Evolutionary conservation across 2,888 invertebrate genomes (phyloP), one percentile per base, ranked within the genome.

Genomic region (Bombyx huttoni): DNA sequence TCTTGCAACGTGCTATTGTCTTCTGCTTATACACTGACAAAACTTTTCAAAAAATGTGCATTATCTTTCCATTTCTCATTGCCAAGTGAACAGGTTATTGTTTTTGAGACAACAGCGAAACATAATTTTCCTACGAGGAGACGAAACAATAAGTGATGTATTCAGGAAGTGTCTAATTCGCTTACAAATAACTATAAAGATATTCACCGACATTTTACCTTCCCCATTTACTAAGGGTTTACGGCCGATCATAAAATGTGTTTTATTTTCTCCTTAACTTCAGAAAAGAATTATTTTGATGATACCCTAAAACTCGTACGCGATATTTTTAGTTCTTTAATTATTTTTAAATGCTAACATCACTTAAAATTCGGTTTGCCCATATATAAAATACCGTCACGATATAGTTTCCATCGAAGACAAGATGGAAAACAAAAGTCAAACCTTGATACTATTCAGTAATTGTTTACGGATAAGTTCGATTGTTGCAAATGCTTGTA

Each of bases 1-100:
- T n/a, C n/a, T 53, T 51, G 47, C 49, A 34, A 48, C 48, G 13
- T 24, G 40, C 53, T 50, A 51, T 51, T 49, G 53, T 53, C 45
- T 50, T 33, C 14, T 12, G 34, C 45, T 1, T 33, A 52, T 47
- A 45, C 40, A 13, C 47, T 34, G 13, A 13, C 33, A 48, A 50
- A 13, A 45, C 34, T 50, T 52, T 48, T 45, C 45, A 47, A 50
- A 50, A 52, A 52, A 52, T 48, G 47, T 45, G 48, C 47, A 13
- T 52, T 52, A 50, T 52, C 52, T 14, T 50, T 48, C 10, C 13
- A 34, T 52, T 61, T 57, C 58, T 62, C 60, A 65, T 60, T 61
- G 59, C 55, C 55, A 54, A 58, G 51, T 52, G 53, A 56, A 62
- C 58, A 54, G 51, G 50, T 59, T 60, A 64, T 65, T 67, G 59